Evolutionary conservation across 2,113 vertebrate genomes (phyloP), one percentile per base, ranked within the genome.

Genomic region (Pungitius pungitius): DNA sequence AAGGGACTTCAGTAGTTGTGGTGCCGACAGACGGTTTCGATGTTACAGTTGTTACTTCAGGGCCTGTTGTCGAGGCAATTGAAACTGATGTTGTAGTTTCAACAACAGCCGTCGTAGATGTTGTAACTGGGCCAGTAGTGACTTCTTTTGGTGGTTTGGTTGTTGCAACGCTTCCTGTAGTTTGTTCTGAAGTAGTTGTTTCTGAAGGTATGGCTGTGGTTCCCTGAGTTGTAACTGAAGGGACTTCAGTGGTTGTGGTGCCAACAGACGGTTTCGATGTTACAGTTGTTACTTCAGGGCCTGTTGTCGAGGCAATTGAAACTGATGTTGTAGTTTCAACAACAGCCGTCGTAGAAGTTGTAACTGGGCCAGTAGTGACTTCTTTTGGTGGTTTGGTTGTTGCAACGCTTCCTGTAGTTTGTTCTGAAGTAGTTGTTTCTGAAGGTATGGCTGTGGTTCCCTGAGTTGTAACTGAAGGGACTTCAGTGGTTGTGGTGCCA

Each of bases 311-410:
- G 3, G 30, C 30, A 30, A 3, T 30, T 30, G 30, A 3, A 3
- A 30, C 3, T 30, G 30, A 30, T 30, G 30, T 30, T 30, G 30
- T 30, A 30, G 30, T 30, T 30, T 30, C 30, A 30, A 30, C 30
- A 30, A 30, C 30, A 30, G 49, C n/a, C 10, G 82, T 80, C 1
- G 77, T 84, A n/a, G 73, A 56, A 2, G 14, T 11, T 56, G 77
- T 80, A 0, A 22, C 18, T 52, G 62, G 42, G 6, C 62, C 42
- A 17, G 73, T 68, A 6, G 61, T 71, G 20, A 8, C 24, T 13
- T 5, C 30, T 30, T 4, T 55, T 6, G 45, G 15, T 27, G 54
- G 10, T 26, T 12, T 40, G 33, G 68, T 52, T 62, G 74, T 77
- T 15, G 26, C 56, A 26, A 6, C 15, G 7, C 2, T 39, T 0